A percentile compares a stretch with the other conserved stretches of the same genome.
phyloP scores from a whole-genome alignment of 1,140 invertebrate genomes.

The Pogonognathellus flavescens region DNA sequence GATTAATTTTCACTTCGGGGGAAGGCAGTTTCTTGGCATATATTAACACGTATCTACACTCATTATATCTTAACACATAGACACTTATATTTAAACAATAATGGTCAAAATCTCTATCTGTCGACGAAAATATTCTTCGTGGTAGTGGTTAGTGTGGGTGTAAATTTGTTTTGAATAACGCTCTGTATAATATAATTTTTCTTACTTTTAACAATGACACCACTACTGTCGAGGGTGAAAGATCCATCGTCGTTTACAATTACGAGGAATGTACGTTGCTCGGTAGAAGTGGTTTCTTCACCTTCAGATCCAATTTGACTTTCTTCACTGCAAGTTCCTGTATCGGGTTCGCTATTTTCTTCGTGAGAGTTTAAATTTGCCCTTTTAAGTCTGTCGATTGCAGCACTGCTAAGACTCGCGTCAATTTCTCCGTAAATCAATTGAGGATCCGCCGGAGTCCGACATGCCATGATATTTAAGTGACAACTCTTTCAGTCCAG shows the following conservation, averaged over 20 bases:
- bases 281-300: not conserved
- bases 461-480: conserved; percentile 38
- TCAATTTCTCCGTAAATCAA: conserved; percentile 45
- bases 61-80: no score
- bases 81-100: no score
- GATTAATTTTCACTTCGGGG: no score
- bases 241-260: conserved; percentile 60
- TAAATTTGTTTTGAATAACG: no score
- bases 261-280: conserved; percentile 51
- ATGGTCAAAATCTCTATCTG: no score
- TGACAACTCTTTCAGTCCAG: not conserved
- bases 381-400: conserved; percentile 3
- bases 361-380: not conserved
- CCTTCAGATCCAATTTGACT: conserved; percentile 32
- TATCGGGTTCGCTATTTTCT: not conserved
- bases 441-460: conserved; percentile 30
- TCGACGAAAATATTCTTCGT: no score
- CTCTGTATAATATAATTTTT: not conserved
- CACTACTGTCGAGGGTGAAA: conserved; percentile 32
- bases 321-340: conserved; percentile 23
- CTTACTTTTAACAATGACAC: conserved; percentile 32
- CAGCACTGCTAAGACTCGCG: conserved; percentile 28
- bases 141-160: no score
- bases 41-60: no score
- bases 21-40: no score